Conservation (phyloP, 2,797 vertebrate species). For the Stomatorhinus walkeri region DNA sequence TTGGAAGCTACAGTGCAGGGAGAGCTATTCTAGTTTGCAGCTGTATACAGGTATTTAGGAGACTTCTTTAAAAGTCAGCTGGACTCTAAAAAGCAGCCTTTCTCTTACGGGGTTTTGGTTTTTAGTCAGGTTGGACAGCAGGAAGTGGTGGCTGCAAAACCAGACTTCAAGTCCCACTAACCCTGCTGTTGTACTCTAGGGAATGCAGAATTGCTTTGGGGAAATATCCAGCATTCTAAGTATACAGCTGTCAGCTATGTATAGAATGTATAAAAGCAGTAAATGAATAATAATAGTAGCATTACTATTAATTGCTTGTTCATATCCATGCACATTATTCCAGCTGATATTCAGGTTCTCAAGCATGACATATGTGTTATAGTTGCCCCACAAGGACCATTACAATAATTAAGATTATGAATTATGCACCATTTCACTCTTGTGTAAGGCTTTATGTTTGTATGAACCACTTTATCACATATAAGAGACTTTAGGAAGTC, state of each 20-base stretch:
- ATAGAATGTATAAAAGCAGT: not conserved
- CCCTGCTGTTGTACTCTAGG: not conserved
- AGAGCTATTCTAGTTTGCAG: not conserved
- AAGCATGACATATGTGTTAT: not conserved
- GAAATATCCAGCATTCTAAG: not conserved
- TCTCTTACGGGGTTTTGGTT: not conserved
- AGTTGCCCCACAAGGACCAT: not conserved
- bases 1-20: not conserved
- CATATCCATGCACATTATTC: constrained; percentile 2
- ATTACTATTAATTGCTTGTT: not conserved
- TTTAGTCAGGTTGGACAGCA: not conserved
- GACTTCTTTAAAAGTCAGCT: not conserved
- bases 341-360: not conserved
- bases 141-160: not conserved
- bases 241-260: constrained; percentile 2
- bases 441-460: not conserved
- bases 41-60: not conserved
- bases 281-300: not conserved
- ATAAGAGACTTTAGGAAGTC: not conserved
- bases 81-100: not conserved
- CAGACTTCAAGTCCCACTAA: not conserved
- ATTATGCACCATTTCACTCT: not conserved
- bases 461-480: not conserved
- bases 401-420: constrained; percentile 1
- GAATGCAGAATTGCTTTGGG: not conserved